phyloP scores from a whole-genome alignment of 2,888 invertebrate species.

The Agrochola macilenta region DNA sequence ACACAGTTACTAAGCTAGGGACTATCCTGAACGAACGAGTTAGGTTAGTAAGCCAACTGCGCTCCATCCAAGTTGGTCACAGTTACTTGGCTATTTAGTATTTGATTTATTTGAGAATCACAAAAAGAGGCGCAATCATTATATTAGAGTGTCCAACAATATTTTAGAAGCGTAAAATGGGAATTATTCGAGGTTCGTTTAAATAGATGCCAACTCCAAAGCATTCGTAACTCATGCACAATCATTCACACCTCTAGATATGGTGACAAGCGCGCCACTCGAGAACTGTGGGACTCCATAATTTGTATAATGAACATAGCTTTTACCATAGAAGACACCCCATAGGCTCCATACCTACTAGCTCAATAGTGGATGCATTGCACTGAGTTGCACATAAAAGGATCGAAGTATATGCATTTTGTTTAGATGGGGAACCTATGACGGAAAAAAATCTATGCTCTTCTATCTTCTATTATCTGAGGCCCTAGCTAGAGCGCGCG shows the following conservation, averaged over 20 bases:
- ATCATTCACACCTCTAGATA: conserved; percentile 64
- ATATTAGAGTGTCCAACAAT: background rate
- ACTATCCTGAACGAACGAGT: no score
- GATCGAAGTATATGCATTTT: background rate
- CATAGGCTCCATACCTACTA: conserved; percentile 1
- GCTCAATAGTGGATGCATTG: conserved; percentile 28
- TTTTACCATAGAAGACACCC: conserved; percentile 48
- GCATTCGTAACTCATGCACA: conserved; percentile 12
- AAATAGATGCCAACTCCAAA: conserved; percentile 23
- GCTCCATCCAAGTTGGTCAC: no score
- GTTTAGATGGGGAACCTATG: background rate
- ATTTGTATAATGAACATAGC: conserved; percentile 67
- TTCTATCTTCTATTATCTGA: no score
- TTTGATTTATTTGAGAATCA: background rate
- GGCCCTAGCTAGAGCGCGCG: no score
- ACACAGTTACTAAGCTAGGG: no score
- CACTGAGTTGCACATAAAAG: conserved; percentile 7
- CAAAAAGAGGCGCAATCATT: background rate
- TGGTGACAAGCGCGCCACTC: conserved; percentile 62
- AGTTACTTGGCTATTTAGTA: background rate
- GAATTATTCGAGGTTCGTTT: background rate
- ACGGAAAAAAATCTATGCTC: background rate
- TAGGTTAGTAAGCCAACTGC: no score
- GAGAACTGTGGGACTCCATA: conserved; percentile 66
- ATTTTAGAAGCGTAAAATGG: background rate